Evolutionary conservation across 2,797 vertebrate species (phyloP).

Genomic region (Betta splendens): DNA sequence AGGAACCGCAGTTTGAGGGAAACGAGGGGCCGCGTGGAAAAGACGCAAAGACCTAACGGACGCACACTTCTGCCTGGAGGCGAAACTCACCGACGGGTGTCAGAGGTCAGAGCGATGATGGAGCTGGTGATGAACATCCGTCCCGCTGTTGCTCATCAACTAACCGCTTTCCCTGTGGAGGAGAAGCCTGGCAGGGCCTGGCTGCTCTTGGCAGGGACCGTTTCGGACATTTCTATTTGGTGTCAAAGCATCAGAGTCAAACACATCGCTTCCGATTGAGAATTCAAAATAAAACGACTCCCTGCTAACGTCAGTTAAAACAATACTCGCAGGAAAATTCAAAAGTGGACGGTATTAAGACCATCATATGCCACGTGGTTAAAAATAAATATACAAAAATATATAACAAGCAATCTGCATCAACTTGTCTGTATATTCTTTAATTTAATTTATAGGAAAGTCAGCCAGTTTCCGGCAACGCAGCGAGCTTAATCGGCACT

Average conservation of each 20-base stretch:
- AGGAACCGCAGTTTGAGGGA: slow-evolving; percentile 1
- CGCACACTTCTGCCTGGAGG: not conserved
- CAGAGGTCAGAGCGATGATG: slow-evolving; percentile 27
- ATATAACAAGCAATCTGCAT: not conserved
- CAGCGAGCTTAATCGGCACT: not conserved
- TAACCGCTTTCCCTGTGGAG: not conserved
- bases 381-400: rapidly evolving
- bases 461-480: not conserved
- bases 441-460: slow-evolving; percentile 9
- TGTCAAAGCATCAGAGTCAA: not conserved
- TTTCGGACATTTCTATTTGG: slow-evolving; percentile 36
- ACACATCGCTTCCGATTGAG: slow-evolving; percentile 18
- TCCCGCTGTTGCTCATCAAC: slow-evolving; percentile 5
- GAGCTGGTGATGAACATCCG: slow-evolving; percentile 49
- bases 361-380: rapidly evolving
- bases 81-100: slow-evolving; percentile 68
- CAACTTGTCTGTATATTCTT: rapidly evolving
- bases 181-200: slow-evolving; percentile 30
- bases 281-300: slow-evolving; percentile 27
- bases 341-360: not conserved
- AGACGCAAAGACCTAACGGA: not conserved
- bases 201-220: slow-evolving; percentile 13
- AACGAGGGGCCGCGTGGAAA: not conserved
- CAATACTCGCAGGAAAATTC: rapidly evolving
- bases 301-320: rapidly evolving